Evolutionary conservation across 2,797 vertebrate species (phyloP).

Genomic region (Pseudomugil gertrudae): DNA sequence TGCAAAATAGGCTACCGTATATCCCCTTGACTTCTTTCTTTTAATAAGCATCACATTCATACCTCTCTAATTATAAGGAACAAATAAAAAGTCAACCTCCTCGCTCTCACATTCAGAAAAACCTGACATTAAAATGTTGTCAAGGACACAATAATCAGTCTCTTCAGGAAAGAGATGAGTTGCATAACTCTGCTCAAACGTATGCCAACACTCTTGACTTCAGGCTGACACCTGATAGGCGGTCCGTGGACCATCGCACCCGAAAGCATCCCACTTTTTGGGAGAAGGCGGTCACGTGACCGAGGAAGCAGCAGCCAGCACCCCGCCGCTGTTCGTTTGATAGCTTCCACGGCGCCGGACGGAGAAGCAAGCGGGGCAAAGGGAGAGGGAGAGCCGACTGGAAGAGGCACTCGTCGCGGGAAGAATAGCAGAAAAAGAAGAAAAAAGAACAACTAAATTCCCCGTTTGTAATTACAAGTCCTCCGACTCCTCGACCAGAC

Average conservation of each 20-base stretch:
- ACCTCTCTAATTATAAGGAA: neutral
- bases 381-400: neutral
- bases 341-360: conserved; percentile 61
- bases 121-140: neutral
- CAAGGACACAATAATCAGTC: neutral
- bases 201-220: conserved; percentile 1
- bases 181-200: neutral
- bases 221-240: conserved; percentile 4
- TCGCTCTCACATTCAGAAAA: neutral
- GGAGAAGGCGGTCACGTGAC: conserved; percentile 65
- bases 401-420: conserved; percentile 46
- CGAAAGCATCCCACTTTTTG: conserved; percentile 22
- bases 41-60: neutral
- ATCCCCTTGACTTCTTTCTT: neutral
- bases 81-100: neutral
- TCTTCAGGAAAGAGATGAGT: neutral
- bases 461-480: conserved; percentile 13
- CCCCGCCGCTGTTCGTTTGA: conserved; percentile 56
- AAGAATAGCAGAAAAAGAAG: conserved; percentile 25
- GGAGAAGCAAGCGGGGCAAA: conserved; percentile 48
- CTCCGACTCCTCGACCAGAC: conserved; percentile 29
- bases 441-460: neutral
- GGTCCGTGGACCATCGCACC: conserved; percentile 37
- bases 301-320: conserved; percentile 46
- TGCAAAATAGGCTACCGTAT: neutral